Base-by-base conservation (phyloP, 2,888 invertebrate genomes). In the Dicyrtoma fusca region DNA sequence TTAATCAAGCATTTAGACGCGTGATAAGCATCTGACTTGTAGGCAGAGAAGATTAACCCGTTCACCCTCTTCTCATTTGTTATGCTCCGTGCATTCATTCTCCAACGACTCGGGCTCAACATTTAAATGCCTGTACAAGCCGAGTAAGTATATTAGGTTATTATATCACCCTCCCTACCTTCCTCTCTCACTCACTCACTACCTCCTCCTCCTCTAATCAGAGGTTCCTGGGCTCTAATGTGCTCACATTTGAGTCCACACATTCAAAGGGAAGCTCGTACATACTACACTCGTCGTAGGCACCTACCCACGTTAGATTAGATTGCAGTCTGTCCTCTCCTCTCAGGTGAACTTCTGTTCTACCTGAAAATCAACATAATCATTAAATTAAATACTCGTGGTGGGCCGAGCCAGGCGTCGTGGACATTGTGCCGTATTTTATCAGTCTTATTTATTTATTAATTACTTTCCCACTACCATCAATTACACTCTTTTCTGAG, bases 1-100 rank as follows among this genome's bases (percentile, higher is more conserved):
- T 77, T 77, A 77, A 77, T 77, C 77, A 77, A 75, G 72, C 74
- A 73, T 75, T 75, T 76, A 76, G 74, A 72, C 70, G 75, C 66
- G 72, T 73, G 77, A 77, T 77, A 77, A 72, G 73, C 71, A 76
- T 75, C 76, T 76, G 77, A 76, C 77, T 72, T 74, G 76, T 73
- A 75, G 74, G 75, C 71, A 76, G 73, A 73, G 72, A 76, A 73
- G 76, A 76, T 76, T 76, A 76, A 76, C 76, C 76, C 74, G 53
- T 73, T 73, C 74, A 73, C 76, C 74, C 76, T 71, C 55, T 51
- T 74, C 72, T 72, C 74, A 74, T 76, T 74, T 74, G 76, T 76
- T 76, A 74, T 72, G 68, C 68, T 57, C 25, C 49, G 42, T 61
- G 69, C 69, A 69, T 62, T 62, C 61, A 69, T 49, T 68, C 68